Base-by-base conservation (phyloP, 1,140 invertebrate genomes). In the Antheraea pernyi region DNA sequence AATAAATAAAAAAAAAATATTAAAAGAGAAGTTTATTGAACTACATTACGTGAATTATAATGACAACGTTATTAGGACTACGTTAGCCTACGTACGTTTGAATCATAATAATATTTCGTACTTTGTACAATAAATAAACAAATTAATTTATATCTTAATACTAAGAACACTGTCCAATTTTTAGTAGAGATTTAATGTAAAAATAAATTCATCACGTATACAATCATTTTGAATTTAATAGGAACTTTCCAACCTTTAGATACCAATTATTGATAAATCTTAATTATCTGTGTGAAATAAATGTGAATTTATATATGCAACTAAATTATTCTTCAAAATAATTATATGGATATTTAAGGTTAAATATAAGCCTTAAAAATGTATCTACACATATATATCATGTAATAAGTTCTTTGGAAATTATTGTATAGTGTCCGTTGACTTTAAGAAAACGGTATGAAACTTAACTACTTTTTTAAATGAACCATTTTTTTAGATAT, bases 121-220 rank as follows among this genome's bases (percentile, higher is more conserved):
- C 83, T 87, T 81, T 78, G 82, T 88, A 88, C 82, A 88, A 88
- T 86, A 88, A 88, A 88, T 86, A 78, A 79, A 72, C 68, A 64
- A 68, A 70, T 66, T 18, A 16, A 72, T 67, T 72, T 72, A 72
- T 22, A 63, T 37, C 61, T 63, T 63, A 22, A 65, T 65, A 16
- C 13, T 53, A 53, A 53, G 46, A 53, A 53, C 46, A 16, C 11
- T 53, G 46, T 16, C 46, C 0, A 53, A 53, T 53, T 53, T 48
- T 53, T 13, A 53, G 46, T 16, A 53, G 46, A 9, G 16, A 53
- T 53, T 53, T 53, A 2, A 53, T 16, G 16, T 53, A 16, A 6
- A 13, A 13, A 53, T 16, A 16, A 16, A 13, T 53, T 42, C 11
- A 53, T 53, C 16, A 53, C 11, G 46, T 53, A 53, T 13, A n/a